Evolutionary conservation across 2,113 vertebrate species (phyloP).

Genomic region (Coptodon bakossiorum): DNA sequence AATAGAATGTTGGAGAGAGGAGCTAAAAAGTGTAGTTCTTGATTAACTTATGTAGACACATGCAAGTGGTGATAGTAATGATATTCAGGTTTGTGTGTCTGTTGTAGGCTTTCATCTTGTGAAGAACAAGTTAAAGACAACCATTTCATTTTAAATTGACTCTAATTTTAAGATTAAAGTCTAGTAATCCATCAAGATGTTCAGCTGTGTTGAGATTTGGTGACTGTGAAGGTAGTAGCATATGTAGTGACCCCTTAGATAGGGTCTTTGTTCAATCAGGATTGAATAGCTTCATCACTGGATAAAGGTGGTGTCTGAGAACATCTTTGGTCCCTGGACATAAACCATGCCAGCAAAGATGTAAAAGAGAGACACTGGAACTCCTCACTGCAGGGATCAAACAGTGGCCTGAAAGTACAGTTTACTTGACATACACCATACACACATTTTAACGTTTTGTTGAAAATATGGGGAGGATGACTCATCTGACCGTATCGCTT

Average conservation of each 20-base stretch:
- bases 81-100: not conserved
- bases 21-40: not conserved
- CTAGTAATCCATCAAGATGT: not conserved
- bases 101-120: not conserved
- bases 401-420: not conserved
- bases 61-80: conserved; percentile 1
- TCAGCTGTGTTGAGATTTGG: not conserved
- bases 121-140: not conserved
- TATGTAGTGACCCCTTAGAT: not conserved
- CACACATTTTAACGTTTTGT: not conserved
- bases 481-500: not conserved
- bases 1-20: not conserved
- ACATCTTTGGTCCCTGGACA: not conserved
- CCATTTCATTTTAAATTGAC: not conserved
- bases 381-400: not conserved
- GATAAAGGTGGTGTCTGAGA: not conserved
- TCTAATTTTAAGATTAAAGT: not conserved
- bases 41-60: conserved; percentile 44
- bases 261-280: not conserved
- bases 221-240: not conserved
- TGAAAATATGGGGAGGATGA: not conserved
- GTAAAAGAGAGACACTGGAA: not conserved
- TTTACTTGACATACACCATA: not conserved
- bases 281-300: not conserved
- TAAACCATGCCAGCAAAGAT: not conserved